Evolutionary conservation across 2,797 vertebrate genomes (phyloP).

Genomic region (Melanogrammus aeglefinus): DNA sequence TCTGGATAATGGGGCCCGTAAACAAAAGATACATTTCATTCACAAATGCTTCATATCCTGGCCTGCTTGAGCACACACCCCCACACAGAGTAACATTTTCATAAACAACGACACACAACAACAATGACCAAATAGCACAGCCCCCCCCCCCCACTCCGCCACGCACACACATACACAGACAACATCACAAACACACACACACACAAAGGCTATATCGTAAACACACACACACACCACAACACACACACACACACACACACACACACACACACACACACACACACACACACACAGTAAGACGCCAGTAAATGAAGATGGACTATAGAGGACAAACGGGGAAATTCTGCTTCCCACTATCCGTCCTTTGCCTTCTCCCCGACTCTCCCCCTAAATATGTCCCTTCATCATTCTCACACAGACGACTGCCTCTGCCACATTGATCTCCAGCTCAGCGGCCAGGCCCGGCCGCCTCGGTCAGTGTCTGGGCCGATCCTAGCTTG

Average conservation of each 20-base stretch:
- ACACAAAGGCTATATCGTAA: not conserved
- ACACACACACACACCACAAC: too few relatives aligned
- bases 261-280: conserved; percentile 19
- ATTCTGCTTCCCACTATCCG: conserved; percentile 17
- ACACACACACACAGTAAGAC: conserved; percentile 3
- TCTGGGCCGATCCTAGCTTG: conserved; percentile 20
- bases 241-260: not conserved
- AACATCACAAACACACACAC: not conserved
- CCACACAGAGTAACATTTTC: not conserved
- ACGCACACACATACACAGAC: too few relatives aligned
- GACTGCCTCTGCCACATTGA: conserved; percentile 34
- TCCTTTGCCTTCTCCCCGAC: not conserved
- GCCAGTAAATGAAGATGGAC: conserved; percentile 16
- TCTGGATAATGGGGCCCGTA: conserved; percentile 66
- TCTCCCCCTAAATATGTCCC: not conserved
- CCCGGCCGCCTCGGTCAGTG: conserved; percentile 46
- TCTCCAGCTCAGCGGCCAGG: conserved; percentile 28
- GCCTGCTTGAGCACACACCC: conserved; percentile 2
- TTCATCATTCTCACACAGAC: conserved; percentile 17
- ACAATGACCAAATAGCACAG: too few relatives aligned
- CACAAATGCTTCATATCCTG: conserved; percentile 45
- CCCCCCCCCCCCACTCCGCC: too few relatives aligned
- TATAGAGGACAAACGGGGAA: conserved; percentile 6
- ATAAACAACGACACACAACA: too few relatives aligned
- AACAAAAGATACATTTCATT: conserved; percentile 71